Evolutionary conservation across 1,140 invertebrate genomes (phyloP).

Genomic region (Drosophila neocordata): DNA sequence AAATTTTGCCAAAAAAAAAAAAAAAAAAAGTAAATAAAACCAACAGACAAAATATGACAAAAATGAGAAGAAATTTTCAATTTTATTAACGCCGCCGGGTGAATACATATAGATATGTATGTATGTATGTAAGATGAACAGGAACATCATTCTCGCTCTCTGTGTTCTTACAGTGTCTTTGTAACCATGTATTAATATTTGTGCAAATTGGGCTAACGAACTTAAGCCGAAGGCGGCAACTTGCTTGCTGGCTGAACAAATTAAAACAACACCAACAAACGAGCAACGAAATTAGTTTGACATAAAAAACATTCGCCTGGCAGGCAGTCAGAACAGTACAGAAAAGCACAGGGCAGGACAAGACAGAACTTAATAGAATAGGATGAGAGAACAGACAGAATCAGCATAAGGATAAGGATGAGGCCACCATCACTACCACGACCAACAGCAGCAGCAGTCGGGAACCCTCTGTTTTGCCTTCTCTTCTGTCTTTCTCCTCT

Average conservation of each 20-base stretch:
- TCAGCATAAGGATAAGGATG: neutral
- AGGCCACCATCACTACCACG: neutral
- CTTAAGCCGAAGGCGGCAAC: constrained; percentile 61
- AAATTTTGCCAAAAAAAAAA: constrained; percentile 14
- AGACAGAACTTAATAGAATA: neutral
- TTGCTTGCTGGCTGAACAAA: constrained; percentile 58
- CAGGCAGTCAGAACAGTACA: constrained; percentile 9
- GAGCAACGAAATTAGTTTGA: constrained; percentile 78
- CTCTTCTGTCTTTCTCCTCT: constrained; percentile 27
- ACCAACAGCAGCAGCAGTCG: neutral
- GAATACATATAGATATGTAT: neutral
- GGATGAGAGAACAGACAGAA: neutral
- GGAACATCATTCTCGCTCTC: constrained; percentile 15
- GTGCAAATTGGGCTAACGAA: constrained; percentile 77
- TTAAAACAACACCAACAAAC: constrained; percentile 77
- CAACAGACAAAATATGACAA: neutral
- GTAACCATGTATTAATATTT: constrained; percentile 78
- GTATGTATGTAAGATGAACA: neutral
- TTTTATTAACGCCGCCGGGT: constrained; percentile 54
- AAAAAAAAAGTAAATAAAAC: neutral
- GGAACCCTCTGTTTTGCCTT: constrained; percentile 3
- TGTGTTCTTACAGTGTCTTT: constrained; percentile 43
- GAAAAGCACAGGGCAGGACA: neutral
- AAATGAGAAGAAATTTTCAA: constrained; percentile 56
- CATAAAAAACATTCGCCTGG: constrained; percentile 64